Evolutionary conservation across 1,140 invertebrate species (phyloP), one percentile per base, ranked within the genome.

Genomic region (Cydia amplana): DNA sequence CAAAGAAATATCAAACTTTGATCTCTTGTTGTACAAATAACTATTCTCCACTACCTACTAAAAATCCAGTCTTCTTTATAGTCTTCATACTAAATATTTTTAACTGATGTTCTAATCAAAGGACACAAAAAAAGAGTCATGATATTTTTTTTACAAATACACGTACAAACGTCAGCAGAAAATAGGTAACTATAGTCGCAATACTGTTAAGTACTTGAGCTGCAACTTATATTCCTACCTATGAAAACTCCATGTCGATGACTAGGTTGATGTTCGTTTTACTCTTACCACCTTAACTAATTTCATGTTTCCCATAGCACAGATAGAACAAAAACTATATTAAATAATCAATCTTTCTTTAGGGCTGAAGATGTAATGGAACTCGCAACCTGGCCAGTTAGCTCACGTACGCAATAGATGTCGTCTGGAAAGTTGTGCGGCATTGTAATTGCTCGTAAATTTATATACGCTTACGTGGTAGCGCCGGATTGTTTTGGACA

Each of bases 331-430:
- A 65, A 65, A 36, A 18, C n/a, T 20, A 70, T n/a, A 7, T 18
- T 18, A 18, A 25, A 16, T 2, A 18, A 70, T 70, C 32, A 16
- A 40, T 70, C 32, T 43, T 40, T 70, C 32, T 43, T 40, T 28
- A 43, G 65, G 20, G 55, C 20, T 9, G 16, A 12, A 36, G 65
- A 36, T 40, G 18, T 70, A n/a, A 20, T 20, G 32, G 12, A 70
- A 70, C 65, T 70, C 20, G 32, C n/a, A 18, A 70, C 23, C 65
- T 40, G 28, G 65, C 1, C 65, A 70, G 65, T 43, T 40, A 40
- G n/a, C 65, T 70, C 65, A 70, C 65, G 65, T 70, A 70, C 28
- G 28, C 65, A 70, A 70, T 70, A 70, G 65, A 70, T 70, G 65
- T 70, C 65, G 65, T 70, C 65, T 70, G 28, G 28, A 36, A 70